Base-by-base conservation (phyloP, 2,888 invertebrate species). In the Polyommatus iphigenia region DNA sequence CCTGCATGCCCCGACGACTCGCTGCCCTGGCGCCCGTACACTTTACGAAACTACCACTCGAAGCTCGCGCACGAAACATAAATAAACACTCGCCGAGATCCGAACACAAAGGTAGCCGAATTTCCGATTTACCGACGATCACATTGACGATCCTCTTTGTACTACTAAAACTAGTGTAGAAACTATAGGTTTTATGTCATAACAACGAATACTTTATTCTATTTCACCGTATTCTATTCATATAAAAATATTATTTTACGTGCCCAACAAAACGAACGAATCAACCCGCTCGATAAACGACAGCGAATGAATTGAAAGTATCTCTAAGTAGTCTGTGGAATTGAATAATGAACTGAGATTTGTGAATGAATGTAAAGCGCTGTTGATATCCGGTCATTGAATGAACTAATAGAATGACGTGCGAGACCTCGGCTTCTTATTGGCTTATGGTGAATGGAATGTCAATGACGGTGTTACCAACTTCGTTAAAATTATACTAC, bases 21-120 rank as follows among this genome's bases (percentile, higher is more conserved):
- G 78, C 81, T 79, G 76, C 82, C 77, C 78, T 82, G 83, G 80
- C 83, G 83, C 83, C 81, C 83, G 83, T 78, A 87, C 85, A 89
- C 90, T 91, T 92, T 90, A 89, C 91, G 88, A 91, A 91, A 92
- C 91, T 91, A 91, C 92, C 89, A 87, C 85, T 81, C 84, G 84
- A 83, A 89, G 88, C 87, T 90, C 90, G 89, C 89, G 87, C 84
- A 84, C 84, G 83, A 88, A 91, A 92, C 90, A 90, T 90, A 92
- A 91, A 92, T 83, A 85, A 84, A 84, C 91, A 90, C 86, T 75
- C 13, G 78, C 59, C 75, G 59, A 73, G 78, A 77, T 80, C 76
- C 72, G 24, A 75, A 67, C 18, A 15, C 46, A 50, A 57, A n/a
- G n/a, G 57, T 41, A 76, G 76, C 72, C 67, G 72, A 78, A 46